Evolutionary conservation across 1,140 invertebrate genomes (phyloP).

Genomic region (Bombus waltoni): DNA sequence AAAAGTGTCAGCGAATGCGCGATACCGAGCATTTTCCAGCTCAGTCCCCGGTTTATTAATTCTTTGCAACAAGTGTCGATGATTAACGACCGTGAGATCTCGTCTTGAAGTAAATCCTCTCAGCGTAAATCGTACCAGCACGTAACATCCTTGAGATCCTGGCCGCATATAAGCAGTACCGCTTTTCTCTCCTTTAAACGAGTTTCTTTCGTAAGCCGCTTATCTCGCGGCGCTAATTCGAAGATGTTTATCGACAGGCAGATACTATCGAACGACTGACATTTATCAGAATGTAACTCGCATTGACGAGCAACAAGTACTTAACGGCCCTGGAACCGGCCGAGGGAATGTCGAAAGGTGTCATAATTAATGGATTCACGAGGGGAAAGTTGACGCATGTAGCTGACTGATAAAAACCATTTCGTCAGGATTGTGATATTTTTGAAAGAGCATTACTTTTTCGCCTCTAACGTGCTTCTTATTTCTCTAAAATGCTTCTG

Average conservation of each 20-base stretch:
- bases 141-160: slow-evolving; percentile 39
- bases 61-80: slow-evolving; percentile 1
- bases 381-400: slow-evolving; percentile 2
- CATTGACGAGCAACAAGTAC: slow-evolving; percentile 32
- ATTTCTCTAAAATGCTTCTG: too few relatives aligned
- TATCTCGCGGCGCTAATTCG: slow-evolving; percentile 50
- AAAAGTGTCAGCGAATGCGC: background rate
- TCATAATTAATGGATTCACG: slow-evolving; percentile 57
- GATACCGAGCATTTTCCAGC: too few relatives aligned
- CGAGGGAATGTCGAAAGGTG: slow-evolving; percentile 55
- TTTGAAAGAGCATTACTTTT: background rate
- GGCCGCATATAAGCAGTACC: slow-evolving; percentile 8
- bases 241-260: slow-evolving; percentile 58
- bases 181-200: slow-evolving; percentile 19
- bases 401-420: background rate
- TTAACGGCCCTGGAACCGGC: background rate
- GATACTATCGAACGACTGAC: slow-evolving; percentile 57
- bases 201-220: slow-evolving; percentile 48
- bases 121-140: background rate
- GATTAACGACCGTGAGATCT: slow-evolving; percentile 1
- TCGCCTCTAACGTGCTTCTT: too few relatives aligned
- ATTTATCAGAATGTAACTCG: slow-evolving; percentile 50
- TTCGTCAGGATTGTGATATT: background rate
- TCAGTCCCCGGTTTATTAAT: slow-evolving; percentile 7
- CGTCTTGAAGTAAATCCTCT: background rate